phyloP scores from a whole-genome alignment of 2,797 vertebrate species.

The Pangasius mekongensis region DNA sequence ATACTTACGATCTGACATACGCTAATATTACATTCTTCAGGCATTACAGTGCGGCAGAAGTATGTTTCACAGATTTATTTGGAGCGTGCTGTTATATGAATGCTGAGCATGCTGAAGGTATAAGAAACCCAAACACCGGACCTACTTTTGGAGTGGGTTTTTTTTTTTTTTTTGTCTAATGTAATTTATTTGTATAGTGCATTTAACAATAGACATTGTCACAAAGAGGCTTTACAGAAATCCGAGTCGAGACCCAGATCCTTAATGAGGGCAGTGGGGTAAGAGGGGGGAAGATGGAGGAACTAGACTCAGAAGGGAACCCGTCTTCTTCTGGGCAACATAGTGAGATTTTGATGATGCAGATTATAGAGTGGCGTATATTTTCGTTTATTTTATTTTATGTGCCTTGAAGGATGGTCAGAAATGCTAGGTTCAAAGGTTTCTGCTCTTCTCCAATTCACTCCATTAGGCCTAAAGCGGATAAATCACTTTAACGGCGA shows the following conservation, averaged over 20 bases:
- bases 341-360: neutral
- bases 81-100: neutral
- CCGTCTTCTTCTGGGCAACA: neutral
- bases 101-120: neutral
- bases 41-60: neutral
- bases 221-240: neutral
- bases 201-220: neutral
- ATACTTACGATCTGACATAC: neutral
- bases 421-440: neutral
- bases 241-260: neutral
- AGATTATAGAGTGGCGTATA: neutral
- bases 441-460: neutral
- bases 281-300: too few species aligned
- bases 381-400: neutral
- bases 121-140: neutral
- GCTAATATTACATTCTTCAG: neutral
- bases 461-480: neutral
- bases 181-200: neutral
- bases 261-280: neutral
- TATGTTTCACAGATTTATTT: neutral
- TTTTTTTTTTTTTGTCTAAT: neutral
- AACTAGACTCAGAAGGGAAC: neutral
- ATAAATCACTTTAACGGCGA: conserved; percentile 27
- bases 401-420: neutral
- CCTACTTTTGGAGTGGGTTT: neutral